Percentiles rank a stretch among this genome's conserved stretches.
Evolutionary conservation across 2,888 invertebrate species (phyloP).

Genomic region (Colletes collaris): DNA sequence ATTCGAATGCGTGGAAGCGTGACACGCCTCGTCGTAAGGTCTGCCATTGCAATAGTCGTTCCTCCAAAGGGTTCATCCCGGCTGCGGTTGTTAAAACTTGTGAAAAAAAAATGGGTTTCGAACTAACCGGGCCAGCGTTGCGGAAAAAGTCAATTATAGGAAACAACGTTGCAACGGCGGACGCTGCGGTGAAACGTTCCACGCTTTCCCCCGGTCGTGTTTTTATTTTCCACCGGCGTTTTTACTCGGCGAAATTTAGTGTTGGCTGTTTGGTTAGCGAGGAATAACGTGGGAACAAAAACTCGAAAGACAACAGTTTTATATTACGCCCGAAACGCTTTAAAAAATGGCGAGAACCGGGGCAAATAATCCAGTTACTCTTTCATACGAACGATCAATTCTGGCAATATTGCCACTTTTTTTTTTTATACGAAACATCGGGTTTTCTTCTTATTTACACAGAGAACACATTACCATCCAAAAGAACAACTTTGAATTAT

Average conservation of each 20-base stretch:
- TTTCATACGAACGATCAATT: no score
- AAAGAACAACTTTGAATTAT: no score
- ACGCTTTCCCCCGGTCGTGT: not conserved
- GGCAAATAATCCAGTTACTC: no score
- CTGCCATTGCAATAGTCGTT: constrained; percentile 9
- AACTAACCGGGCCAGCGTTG: constrained; percentile 7
- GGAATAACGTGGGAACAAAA: not conserved
- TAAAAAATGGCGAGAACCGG: no score
- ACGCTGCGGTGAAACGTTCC: not conserved
- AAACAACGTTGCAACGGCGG: not conserved
- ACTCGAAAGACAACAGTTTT: not conserved
- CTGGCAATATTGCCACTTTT: no score
- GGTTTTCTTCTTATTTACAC: no score
- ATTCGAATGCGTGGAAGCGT: no score
- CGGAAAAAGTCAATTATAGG: constrained; percentile 40
- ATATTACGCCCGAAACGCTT: not conserved
- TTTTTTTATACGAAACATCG: no score
- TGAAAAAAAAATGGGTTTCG: not conserved
- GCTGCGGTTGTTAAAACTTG: constrained; percentile 7
- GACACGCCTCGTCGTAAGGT: constrained; percentile 4
- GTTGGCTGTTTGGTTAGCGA: not conserved
- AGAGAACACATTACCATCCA: no score
- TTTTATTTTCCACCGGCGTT: not conserved
- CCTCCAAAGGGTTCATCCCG: not conserved
- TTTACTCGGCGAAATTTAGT: not conserved